phyloP scores from a whole-genome alignment of 2,797 vertebrate species.

The Australoheros facetus region DNA sequence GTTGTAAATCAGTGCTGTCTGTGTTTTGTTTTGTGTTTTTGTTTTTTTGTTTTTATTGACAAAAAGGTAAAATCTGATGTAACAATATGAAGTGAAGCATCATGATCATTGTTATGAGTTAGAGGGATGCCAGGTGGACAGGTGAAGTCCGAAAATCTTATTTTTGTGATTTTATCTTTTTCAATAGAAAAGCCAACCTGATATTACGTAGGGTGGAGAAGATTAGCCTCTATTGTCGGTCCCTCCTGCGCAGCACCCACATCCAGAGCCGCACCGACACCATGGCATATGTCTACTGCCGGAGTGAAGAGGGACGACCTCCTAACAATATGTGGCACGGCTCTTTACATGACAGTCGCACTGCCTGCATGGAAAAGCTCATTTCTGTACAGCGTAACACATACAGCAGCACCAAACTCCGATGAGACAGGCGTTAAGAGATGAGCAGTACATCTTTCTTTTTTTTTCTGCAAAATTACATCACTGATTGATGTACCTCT shows the following conservation, averaged over 20 bases:
- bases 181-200: conserved; percentile 92
- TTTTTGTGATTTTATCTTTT: not conserved
- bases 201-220: conserved; percentile 91
- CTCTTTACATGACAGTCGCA: conserved; percentile 91
- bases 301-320: conserved; percentile 86
- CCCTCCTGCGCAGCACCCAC: conserved; percentile 90
- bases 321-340: conserved; percentile 86
- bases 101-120: not conserved
- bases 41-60: too few species aligned
- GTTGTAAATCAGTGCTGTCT: not conserved
- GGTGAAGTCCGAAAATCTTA: too few species aligned
- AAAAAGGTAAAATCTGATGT: not conserved
- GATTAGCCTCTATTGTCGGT: conserved; percentile 88
- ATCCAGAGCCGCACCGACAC: conserved; percentile 97
- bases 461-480: conserved; percentile 48
- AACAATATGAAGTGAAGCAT: not conserved
- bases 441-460: not conserved
- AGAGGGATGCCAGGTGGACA: not conserved
- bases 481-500: conserved; percentile 51
- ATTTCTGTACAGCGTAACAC: conserved; percentile 95
- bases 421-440: conserved; percentile 81
- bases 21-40: not conserved
- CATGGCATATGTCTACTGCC: conserved; percentile 91
- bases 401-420: conserved; percentile 94
- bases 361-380: conserved; percentile 93